A percentile compares a stretch with the other conserved stretches of the same genome.
Evolutionary conservation across 2,797 vertebrate species (phyloP).

Genomic region (Eleutherodactylus coqui): DNA sequence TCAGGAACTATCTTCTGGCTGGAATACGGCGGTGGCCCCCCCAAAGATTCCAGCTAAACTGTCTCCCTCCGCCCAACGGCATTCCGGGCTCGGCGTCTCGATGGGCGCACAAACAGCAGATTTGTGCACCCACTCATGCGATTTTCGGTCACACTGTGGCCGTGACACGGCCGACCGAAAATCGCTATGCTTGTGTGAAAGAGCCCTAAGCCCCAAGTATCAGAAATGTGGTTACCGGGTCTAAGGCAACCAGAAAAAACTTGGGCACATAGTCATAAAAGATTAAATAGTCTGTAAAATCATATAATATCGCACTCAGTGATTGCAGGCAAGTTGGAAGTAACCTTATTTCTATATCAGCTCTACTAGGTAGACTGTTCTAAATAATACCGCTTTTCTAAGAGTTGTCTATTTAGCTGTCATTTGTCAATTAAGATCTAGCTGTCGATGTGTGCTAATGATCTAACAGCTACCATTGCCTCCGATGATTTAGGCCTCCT

Average conservation of each 20-base stretch:
- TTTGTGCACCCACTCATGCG: too few relatives aligned
- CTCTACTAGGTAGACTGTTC: neutral
- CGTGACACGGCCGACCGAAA: too few relatives aligned
- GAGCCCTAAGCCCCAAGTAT: too few relatives aligned
- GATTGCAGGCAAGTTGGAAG: neutral
- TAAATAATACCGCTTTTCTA: neutral
- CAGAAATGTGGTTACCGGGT: neutral
- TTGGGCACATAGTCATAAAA: neutral
- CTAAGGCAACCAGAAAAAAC: neutral
- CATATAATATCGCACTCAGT: neutral
- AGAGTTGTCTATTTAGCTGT: neutral
- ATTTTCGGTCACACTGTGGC: too few relatives aligned
- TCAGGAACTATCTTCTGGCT: too few relatives aligned
- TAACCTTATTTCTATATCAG: neutral
- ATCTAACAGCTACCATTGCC: neutral
- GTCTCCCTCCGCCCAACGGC: too few relatives aligned
- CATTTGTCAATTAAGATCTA: neutral
- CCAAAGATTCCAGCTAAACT: too few relatives aligned
- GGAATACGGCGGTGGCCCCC: too few relatives aligned
- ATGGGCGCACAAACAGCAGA: too few relatives aligned
- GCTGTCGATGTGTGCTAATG: neutral
- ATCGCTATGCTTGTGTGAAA: too few relatives aligned
- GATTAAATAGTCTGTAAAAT: neutral
- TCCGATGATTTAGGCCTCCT: too few relatives aligned
- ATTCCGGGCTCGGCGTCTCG: too few relatives aligned